Base-by-base conservation (phyloP, 2,797 vertebrate genomes). In the Muscicapa comitata region DNA sequence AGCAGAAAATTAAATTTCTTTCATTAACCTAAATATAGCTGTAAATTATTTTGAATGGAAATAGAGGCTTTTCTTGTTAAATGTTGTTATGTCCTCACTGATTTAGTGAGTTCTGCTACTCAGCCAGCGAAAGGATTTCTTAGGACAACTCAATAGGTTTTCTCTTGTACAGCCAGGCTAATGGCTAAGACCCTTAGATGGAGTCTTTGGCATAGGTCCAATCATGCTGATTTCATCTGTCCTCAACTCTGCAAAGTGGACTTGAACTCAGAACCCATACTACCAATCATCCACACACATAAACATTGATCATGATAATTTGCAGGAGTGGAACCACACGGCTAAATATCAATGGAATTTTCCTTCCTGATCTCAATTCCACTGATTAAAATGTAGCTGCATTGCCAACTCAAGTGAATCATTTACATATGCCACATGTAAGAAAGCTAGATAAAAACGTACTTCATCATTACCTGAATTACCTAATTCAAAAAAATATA, bases 141-240 rank as follows among this genome's bases (percentile, higher is more conserved):
- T 71, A 86, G 57, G 80, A 86, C 8, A 1, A 66, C 48, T 65
- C 86, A 66, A 38, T 68, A 74, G n/a, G 70, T 81, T 78, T 81
- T 45, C 54, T 58, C 6, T 0, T 17, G 18, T 35, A 37, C n/a
- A 81, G 71, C 38, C 3, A 2, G 51, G 48, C 87, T 86, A 90
- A 91, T 16, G 47, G 61, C 75, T 74, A 83, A 93, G 85, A 91
- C 94, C 76, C 94, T 88, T 51, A 91, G 87, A 95, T 81, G 79
- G 70, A 86, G 58, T 53, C 51, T 63, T 81, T 96, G 94, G 91
- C 87, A 78, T 5, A 24, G 33, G 26, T 84, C 73, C 92, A 94
- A 7, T 53, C 37, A 73, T 40, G 62, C 65, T 80, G 73, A 91
- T 76, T 94, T 91, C 73, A 79, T 91, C 77, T 84, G 73, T 29